A percentile compares a stretch with the other conserved stretches of the same genome.
These are phyloP conservation scores for Triplophysa yarkandensis DNA, from an alignment of 2,797 vertebrate genomes.

Conservation along the genomic window DNA sequence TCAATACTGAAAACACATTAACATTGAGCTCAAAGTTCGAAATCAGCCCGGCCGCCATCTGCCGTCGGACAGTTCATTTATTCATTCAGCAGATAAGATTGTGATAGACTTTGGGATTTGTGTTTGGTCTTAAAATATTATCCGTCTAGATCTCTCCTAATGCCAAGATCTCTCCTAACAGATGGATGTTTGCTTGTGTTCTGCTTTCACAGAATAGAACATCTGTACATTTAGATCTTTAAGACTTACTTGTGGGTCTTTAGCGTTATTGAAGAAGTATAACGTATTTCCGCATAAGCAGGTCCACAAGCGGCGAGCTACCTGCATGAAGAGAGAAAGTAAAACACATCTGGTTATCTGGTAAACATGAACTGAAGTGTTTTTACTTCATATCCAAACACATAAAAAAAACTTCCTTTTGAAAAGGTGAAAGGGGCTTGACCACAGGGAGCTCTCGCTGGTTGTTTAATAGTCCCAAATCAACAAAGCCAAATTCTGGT, in stretches of 20 bases:
- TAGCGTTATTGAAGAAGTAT: constrained; percentile 81
- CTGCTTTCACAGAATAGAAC: not conserved
- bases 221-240: not conserved
- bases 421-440: not conserved
- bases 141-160: not conserved
- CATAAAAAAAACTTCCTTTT: not conserved
- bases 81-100: constrained; percentile 5
- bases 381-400: no score
- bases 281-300: constrained; percentile 82
- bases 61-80: not conserved
- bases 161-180: no score
- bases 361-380: no score
- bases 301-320: constrained; percentile 81
- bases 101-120: constrained; percentile 10
- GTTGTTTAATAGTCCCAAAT: not conserved
- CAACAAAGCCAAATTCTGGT: not conserved
- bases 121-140: not conserved
- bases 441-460: not conserved
- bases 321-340: constrained; percentile 63
- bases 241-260: constrained; percentile 78
- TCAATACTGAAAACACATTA: constrained; percentile 28
- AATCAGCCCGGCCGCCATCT: no score
- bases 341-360: not conserved
- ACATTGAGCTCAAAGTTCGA: no score
- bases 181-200: not conserved